Percentiles rank a stretch among this genome's conserved stretches.
These are phyloP conservation scores for Petrocephalus microphthalmus DNA, from an alignment of 2,113 vertebrate species.

Conservation along the genomic window DNA sequence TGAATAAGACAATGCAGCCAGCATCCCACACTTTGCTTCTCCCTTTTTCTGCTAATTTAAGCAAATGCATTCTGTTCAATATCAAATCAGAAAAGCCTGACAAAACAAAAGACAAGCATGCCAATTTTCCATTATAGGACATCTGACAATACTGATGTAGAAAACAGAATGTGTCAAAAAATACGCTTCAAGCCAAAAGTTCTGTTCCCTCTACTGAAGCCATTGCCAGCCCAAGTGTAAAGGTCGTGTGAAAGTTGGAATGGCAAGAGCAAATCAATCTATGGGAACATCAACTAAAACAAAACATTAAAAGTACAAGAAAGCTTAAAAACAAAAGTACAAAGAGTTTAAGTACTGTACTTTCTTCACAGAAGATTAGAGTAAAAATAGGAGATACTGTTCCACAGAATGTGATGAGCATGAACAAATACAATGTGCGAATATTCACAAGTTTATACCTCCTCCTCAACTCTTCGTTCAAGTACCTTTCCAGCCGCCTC, in stretches of 20 bases:
- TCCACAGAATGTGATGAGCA: background rate
- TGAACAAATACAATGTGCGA: background rate
- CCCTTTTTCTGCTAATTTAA: background rate
- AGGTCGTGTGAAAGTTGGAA: background rate
- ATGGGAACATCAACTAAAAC: background rate
- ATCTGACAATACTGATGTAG: background rate
- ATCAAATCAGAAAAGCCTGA: background rate
- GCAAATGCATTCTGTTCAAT: background rate
- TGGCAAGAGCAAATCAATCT: background rate
- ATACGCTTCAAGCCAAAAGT: background rate
- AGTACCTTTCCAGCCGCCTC: constrained; percentile 1
- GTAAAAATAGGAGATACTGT: constrained; percentile 14
- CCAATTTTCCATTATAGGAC: background rate
- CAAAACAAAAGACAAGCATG: background rate
- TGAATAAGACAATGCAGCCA: background rate
- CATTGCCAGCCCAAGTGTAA: background rate
- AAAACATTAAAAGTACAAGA: background rate
- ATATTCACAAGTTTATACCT: background rate
- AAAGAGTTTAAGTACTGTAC: constrained; percentile 5
- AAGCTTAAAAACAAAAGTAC: constrained; percentile 9
- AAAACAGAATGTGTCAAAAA: background rate
- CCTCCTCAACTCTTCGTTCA: constrained; percentile 15
- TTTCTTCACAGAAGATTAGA: constrained; percentile 19
- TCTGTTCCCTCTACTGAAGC: background rate
- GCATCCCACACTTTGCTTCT: background rate